A percentile compares a stretch with the other conserved stretches of the same genome.
Evolutionary conservation across 2,888 invertebrate species (phyloP).

Genomic region (Callyntrura guangdongensis): DNA sequence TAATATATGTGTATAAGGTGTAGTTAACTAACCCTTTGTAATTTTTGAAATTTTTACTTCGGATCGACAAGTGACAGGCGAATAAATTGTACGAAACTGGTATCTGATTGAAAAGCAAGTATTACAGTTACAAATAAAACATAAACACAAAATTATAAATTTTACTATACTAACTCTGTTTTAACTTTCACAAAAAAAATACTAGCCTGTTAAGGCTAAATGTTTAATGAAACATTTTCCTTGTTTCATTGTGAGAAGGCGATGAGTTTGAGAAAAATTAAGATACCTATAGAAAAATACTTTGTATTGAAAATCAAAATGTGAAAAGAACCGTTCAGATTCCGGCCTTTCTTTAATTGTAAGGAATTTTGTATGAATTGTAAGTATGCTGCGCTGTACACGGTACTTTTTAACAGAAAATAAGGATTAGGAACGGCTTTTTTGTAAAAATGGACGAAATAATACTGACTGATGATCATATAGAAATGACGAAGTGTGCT

Average conservation of each 20-base stretch:
- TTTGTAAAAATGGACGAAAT: slow-evolving; percentile 26
- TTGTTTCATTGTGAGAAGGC: not conserved
- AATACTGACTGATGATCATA: slow-evolving; percentile 10
- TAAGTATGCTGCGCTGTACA: not conserved
- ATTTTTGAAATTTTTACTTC: slow-evolving; percentile 12
- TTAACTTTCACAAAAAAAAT: slow-evolving; percentile 5
- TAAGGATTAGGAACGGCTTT: not conserved
- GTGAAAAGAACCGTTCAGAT: slow-evolving; percentile 59
- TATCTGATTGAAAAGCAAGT: slow-evolving; percentile 25
- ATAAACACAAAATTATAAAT: not conserved
- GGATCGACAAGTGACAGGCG: not conserved
- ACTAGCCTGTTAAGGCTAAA: not conserved
- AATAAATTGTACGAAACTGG: not conserved
- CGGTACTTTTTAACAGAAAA: not conserved
- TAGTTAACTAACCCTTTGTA: not conserved
- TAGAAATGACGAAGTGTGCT: slow-evolving; percentile 52
- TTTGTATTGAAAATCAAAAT: not conserved
- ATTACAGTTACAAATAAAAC: not conserved
- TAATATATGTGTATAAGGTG: not conserved
- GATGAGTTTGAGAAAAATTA: not conserved
- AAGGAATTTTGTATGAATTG: slow-evolving; percentile 39
- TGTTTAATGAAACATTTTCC: not conserved
- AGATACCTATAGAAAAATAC: not conserved
- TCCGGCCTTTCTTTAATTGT: slow-evolving; percentile 58
- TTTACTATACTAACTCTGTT: not conserved